phyloP scores from a whole-genome alignment of 2,888 invertebrate genomes.

The Acanthosepion lycidas region DNA sequence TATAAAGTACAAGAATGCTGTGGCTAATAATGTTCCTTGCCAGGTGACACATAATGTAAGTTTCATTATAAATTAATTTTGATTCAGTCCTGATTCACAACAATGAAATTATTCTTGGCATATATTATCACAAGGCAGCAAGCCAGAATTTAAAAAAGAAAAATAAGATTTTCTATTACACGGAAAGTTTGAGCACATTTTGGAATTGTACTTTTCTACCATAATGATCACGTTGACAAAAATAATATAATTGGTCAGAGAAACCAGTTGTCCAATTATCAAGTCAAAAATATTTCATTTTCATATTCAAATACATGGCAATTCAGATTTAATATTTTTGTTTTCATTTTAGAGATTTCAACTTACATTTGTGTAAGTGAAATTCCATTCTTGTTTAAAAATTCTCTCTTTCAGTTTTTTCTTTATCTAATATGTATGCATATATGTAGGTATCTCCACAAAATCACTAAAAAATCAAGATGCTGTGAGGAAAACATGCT shows the following conservation, averaged over 20 bases:
- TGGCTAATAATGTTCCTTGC: background rate
- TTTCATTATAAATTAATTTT: background rate
- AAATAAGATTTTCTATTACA: background rate
- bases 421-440: too few relatives aligned
- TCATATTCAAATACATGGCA: too few relatives aligned
- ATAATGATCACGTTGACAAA: background rate
- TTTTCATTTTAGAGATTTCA: too few relatives aligned
- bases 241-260: background rate
- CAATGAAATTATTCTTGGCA: conserved; percentile 5
- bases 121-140: background rate
- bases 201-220: background rate
- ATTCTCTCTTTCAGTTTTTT: too few relatives aligned
- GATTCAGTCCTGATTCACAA: background rate
- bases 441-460: too few relatives aligned
- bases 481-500: too few relatives aligned
- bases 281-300: too few relatives aligned
- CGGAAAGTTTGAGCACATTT: background rate
- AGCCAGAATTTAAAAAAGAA: background rate
- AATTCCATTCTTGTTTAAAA: too few relatives aligned
- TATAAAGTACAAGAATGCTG: background rate
- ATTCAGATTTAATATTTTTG: too few relatives aligned
- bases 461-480: too few relatives aligned
- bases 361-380: too few relatives aligned
- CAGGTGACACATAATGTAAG: background rate
- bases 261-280: too few relatives aligned